These are phyloP conservation scores for Sebastes minor DNA, from an alignment of 2,797 vertebrate species.

Conservation along the genomic window DNA sequence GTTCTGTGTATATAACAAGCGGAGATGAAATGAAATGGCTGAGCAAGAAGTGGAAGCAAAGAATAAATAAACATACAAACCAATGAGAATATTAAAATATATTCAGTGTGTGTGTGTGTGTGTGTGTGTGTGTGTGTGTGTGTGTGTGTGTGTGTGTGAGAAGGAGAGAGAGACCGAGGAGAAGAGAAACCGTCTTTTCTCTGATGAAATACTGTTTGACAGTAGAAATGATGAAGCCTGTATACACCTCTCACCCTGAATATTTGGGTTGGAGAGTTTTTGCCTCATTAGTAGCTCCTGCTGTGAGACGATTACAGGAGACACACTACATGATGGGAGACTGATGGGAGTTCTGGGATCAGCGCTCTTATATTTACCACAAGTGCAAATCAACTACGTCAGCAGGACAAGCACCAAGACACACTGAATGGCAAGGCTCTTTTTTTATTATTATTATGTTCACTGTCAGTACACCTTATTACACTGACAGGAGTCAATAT, in stretches of 20 bases:
- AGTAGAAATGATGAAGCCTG: constrained; percentile 2
- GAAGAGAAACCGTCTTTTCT: background rate
- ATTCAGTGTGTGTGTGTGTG: background rate
- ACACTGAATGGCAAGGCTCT: background rate
- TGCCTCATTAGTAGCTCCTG: constrained; percentile 26
- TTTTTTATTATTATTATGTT: background rate
- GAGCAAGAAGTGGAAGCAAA: background rate
- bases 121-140: too few relatives aligned
- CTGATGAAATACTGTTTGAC: constrained; percentile 15
- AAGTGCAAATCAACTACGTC: background rate
- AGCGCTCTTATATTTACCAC: constrained; percentile 10
- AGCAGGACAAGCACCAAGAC: background rate
- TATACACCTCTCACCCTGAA: constrained; percentile 5
- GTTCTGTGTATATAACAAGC: constrained; percentile 1
- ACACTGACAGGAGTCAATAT: background rate
- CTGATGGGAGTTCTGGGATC: constrained; percentile 5
- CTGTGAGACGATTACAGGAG: constrained; percentile 8
- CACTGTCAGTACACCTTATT: background rate
- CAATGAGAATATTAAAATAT: background rate
- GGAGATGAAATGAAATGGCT: background rate
- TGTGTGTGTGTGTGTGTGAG: too few relatives aligned
- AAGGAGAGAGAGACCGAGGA: background rate
- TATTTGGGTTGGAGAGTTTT: constrained; percentile 7
- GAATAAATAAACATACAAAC: background rate
- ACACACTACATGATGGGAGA: background rate